Evolutionary conservation across 2,113 vertebrate species (phyloP), one percentile per base, ranked within the genome.

Genomic region (Protobothrops mucrosquamatus): DNA sequence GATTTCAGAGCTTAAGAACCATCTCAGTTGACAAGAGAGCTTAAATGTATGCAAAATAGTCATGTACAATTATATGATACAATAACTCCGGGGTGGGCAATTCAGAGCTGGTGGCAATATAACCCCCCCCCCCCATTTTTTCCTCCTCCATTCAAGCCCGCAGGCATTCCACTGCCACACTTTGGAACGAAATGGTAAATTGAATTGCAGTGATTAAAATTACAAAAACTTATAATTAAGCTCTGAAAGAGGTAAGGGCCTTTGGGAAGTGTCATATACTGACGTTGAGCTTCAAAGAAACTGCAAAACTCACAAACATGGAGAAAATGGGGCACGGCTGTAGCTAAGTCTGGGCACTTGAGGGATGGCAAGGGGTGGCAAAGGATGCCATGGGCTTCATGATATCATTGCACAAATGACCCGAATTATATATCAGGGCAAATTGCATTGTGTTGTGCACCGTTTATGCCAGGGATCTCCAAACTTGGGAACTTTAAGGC

Each of bases 101-200:
- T 3, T 20, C 69, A 39, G 6, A 81, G 69, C 8, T 81, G 20
- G 69, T 1, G 2, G 34, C 15, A 20, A 39, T 2, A 39, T 20
- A 8, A 6, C n/a, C 5, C 34, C 2, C 4, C 6, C 0, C 0
- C 2, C 4, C 6, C 0, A 0, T n/a, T n/a, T 3, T 81, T 39
- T 9, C 7, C 2, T 1, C n/a, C 6, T 20, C 18, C 7, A 1
- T 1, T 22, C 34, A 39, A 22, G 6, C 69, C 69, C 18, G 0
- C 34, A 22, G 34, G 69, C 69, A 9, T 81, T 81, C 18, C 34
- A 4, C 69, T 7, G 34, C 18, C 69, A 0, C 34, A 3, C 69
- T 81, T 81, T 8, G 18, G 34, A 81, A 81, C 69, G 22, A 81
- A 81, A 81, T 3, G 6, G 69, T 81, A 81, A 81, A 39, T 39